Evolutionary conservation across 2,113 vertebrate species (phyloP).

Genomic region (Scomber colias): DNA sequence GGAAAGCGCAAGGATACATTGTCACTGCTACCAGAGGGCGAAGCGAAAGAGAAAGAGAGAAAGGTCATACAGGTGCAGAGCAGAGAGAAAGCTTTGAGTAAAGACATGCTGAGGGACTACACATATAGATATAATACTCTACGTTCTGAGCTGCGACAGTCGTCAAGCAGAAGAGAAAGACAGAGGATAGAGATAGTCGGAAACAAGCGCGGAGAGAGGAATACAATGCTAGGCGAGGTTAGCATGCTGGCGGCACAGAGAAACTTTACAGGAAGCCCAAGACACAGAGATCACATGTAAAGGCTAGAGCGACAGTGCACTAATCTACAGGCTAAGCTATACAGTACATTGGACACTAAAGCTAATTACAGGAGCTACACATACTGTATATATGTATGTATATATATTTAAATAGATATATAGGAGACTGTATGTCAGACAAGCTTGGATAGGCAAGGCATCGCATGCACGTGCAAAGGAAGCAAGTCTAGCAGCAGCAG

Average conservation of each 20-base stretch:
- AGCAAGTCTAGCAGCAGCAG: conserved; percentile 78
- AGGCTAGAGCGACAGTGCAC: conserved; percentile 81
- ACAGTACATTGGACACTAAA: conserved; percentile 74
- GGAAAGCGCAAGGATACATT: conserved; percentile 45
- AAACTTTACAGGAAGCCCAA: conserved; percentile 74
- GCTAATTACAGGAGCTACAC: conserved; percentile 80
- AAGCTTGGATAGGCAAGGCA: conserved; percentile 79
- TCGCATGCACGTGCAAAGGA: conserved; percentile 87
- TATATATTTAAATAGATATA: conserved; percentile 72
- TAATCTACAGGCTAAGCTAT: conserved; percentile 82
- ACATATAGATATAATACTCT: conserved; percentile 69
- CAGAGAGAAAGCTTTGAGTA: conserved; percentile 69
- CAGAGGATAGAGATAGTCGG: conserved; percentile 74
- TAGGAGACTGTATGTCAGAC: conserved; percentile 75
- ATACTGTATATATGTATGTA: conserved; percentile 58
- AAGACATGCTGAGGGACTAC: conserved; percentile 82
- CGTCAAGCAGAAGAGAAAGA: conserved; percentile 76
- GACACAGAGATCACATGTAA: conserved; percentile 78
- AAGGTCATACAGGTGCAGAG: conserved; percentile 69
- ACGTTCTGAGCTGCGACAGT: conserved; percentile 72
- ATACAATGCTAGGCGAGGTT: conserved; percentile 75
- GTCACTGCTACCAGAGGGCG: conserved; percentile 72
- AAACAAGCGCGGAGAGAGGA: conserved; percentile 73
- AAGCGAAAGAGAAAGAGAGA: conserved; percentile 79
- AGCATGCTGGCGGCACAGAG: conserved; percentile 83